Conservation (phyloP, 1,140 invertebrate genomes). For the Drosophila navojoa region DNA sequence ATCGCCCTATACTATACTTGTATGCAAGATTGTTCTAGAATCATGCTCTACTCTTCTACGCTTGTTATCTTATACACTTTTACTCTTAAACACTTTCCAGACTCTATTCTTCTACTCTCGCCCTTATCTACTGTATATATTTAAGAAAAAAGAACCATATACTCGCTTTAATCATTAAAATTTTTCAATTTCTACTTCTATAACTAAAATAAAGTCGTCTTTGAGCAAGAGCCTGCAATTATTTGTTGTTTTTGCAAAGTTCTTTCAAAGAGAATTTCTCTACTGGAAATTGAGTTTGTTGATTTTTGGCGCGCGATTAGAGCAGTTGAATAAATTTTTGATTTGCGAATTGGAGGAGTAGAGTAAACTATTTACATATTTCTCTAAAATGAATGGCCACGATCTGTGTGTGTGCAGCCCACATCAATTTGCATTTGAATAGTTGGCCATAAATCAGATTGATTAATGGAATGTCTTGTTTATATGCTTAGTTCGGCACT, state of each 20-base stretch:
- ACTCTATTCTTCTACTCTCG: no score
- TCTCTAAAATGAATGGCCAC: constrained; percentile 28
- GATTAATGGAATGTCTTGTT: constrained; percentile 59
- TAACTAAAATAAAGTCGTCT: not conserved
- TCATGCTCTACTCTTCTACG: no score
- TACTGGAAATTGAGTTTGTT: not conserved
- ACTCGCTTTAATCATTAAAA: no score
- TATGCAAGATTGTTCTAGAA: no score
- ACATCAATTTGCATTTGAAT: constrained; percentile 44
- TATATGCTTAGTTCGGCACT: constrained; percentile 58
- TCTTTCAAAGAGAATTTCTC: not conserved
- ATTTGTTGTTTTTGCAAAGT: constrained; percentile 8
- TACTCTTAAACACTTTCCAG: no score
- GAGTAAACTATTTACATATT: constrained; percentile 39
- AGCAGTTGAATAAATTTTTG: constrained; percentile 15
- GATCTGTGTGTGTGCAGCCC: constrained; percentile 30
- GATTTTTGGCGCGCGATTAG: not conserved
- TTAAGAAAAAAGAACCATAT: no score
- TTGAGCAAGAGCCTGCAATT: constrained; percentile 30
- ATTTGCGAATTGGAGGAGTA: constrained; percentile 32
- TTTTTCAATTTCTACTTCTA: no score
- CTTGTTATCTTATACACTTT: no score
- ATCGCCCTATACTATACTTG: no score
- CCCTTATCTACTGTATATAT: no score
- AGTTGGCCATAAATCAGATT: constrained; percentile 65